Conservation (phyloP, 2,797 vertebrate genomes). For the Sebastes cheni region DNA sequence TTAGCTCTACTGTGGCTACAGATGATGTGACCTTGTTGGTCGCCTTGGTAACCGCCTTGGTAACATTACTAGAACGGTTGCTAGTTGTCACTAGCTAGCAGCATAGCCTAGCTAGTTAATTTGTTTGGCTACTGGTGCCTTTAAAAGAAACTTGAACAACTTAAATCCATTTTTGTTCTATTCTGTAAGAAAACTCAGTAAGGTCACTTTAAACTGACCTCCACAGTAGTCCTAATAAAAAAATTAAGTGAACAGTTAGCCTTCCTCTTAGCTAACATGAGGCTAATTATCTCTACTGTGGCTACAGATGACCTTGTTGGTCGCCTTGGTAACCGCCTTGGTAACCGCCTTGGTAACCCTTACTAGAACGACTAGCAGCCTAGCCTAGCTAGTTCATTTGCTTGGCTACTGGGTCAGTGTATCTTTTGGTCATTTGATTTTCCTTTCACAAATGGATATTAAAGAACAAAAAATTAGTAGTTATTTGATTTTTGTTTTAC, state of each 20-base stretch:
- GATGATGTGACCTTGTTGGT: not conserved
- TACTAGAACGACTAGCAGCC: not conserved
- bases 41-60: not conserved
- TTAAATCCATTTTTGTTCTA: not conserved
- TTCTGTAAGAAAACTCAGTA: not conserved
- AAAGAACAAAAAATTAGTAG: no score
- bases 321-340: no score
- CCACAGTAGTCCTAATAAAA: not conserved
- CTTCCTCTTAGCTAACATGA: not conserved
- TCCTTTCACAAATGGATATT: no score
- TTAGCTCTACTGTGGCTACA: not conserved
- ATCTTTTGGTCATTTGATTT: no score
- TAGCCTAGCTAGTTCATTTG: not conserved
- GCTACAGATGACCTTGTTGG: not conserved
- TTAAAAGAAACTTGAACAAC: no score
- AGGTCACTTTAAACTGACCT: slow-evolving; percentile 5
- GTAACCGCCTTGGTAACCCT: not conserved
- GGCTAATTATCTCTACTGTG: not conserved
- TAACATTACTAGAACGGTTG: not conserved
- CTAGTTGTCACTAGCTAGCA: not conserved
- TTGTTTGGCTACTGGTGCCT: no score
- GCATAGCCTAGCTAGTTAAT: not conserved
- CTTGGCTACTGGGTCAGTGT: no score
- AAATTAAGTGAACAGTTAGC: no score
- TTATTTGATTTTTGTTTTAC: no score